Conservation (phyloP, 2,888 invertebrate species). For the Agrotis puta region DNA sequence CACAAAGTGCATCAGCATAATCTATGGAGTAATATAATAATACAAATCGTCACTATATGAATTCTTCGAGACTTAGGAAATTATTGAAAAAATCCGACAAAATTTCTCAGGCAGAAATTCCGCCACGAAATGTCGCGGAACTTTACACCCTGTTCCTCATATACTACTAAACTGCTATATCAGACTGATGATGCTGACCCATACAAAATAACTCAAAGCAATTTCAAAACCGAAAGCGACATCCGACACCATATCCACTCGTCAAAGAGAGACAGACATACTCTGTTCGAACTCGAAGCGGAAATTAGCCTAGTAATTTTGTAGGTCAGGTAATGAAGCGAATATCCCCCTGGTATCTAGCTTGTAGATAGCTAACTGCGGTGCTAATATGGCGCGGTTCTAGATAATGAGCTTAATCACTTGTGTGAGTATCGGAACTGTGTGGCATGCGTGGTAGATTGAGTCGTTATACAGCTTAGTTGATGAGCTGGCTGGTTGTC, state of each 20-base stretch:
- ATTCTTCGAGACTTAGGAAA: no score
- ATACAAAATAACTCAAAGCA: conserved; percentile 4
- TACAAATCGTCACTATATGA: no score
- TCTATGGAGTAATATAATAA: no score
- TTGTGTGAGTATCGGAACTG: conserved; percentile 11
- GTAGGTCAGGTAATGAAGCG: conserved; percentile 49
- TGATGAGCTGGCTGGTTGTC: neutral
- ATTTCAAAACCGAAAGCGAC: conserved; percentile 22
- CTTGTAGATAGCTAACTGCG: conserved; percentile 26
- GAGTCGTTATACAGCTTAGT: neutral
- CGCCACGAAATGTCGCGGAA: no score
- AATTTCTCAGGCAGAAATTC: no score
- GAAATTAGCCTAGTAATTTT: conserved; percentile 50
- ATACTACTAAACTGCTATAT: neutral
- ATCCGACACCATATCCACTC: neutral
- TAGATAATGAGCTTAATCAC: conserved; percentile 47
- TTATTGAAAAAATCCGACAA: no score
- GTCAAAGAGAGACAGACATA: conserved; percentile 4
- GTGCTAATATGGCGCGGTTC: conserved; percentile 24
- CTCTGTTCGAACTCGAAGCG: conserved; percentile 21
- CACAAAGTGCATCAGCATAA: no score
- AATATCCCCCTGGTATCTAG: conserved; percentile 28
- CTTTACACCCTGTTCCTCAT: no score
- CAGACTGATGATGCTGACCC: neutral
- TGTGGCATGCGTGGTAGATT: neutral